Evolutionary conservation across 2,113 vertebrate species (phyloP), one percentile per base, ranked within the genome.

Genomic region (Telmatochromis sp.): DNA sequence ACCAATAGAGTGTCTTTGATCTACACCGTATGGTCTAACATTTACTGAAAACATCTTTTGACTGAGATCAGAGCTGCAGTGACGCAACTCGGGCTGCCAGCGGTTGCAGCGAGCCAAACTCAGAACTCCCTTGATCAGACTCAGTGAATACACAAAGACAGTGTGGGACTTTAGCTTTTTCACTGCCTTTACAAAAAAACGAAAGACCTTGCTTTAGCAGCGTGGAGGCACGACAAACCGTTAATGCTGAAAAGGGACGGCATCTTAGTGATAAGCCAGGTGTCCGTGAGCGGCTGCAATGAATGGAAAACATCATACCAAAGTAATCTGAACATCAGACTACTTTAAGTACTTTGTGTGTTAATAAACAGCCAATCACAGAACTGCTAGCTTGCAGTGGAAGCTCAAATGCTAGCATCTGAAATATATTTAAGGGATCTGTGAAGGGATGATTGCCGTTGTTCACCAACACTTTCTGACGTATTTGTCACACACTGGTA

Each of bases 21-120:
- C 83, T 88, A 9, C 49, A 85, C 80, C 58, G 49, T 83, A 78
- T 65, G 85, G 89, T 86, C 60, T 78, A 89, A 87, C 85, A 84
- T 90, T 89, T 85, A 78, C 82, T 90, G 28, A 87, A 88, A 85
- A 83, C 86, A 58, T 84, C 21, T 54, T 92, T 85, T 86, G 84
- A 88, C 58, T 55, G 85, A 85, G 85, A 80, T 63, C 87, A 87
- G 83, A 90, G 82, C 87, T 82, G 68, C 65, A 42, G 65, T 89
- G 86, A 93, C 9, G 75, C 73, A 87, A 82, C 78, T 83, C 28
- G 1, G 26, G 78, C 80, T 81, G 84, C 73, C 82, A 85, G 84
- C 35, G 15, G 55, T 85, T 78, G 33, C 83, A 54, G 70, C 2
- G 26, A 91, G 80, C 85, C 60, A 60, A 85, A 75, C 75, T 81